Evolutionary conservation across 2,797 vertebrate genomes (phyloP), one percentile per base, ranked within the genome.

Genomic region (Enteromius viviparus): DNA sequence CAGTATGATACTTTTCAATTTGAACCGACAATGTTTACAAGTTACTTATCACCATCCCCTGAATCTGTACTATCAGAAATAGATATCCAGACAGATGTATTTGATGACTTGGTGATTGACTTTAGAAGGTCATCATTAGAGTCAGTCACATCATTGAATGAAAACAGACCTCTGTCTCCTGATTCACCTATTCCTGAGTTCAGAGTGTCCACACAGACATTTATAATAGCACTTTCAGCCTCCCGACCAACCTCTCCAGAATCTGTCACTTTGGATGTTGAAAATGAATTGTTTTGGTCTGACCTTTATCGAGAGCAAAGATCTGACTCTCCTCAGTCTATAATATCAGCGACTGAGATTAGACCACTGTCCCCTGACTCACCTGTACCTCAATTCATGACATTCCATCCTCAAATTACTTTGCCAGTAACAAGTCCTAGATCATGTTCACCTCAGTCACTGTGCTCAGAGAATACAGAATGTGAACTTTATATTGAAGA

Each of bases 381-480:
- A 40, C 82, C 84, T 40, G 10, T 84, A 10, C 82, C 78, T 32
- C 78, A 84, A 3, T 84, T 78, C 23, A 51, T 17, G 58, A 49
- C 40, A 26, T 21, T 45, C 55, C 23, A 87, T 15, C 0, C n/a
- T 74, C 21, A 87, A 1, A 70, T n/a, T 85, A 29, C 1, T 60
- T 51, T 88, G 71, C 74, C 85, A 78, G 14, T 78, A 62, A 85
- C 84, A 87, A 85, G 80, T 75, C 1, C 76, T 34, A 83, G 90
- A 47, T 92, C 91, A 53, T 29, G 34, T 76, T 93, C 92, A 14
- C 87, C 90, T n/a, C 90, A 91, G 66, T 94, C 92, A 49, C 6
- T 55, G 21, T 89, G 82, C 62, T 94, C 88, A 80, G 89, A 92
- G 40, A 72, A 29, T 65, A 34, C 78, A 74, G 87, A 94, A 87